These are phyloP conservation scores for Hypolimnas misippus DNA, from an alignment of 2,888 invertebrate species.

Conservation along the genomic window DNA sequence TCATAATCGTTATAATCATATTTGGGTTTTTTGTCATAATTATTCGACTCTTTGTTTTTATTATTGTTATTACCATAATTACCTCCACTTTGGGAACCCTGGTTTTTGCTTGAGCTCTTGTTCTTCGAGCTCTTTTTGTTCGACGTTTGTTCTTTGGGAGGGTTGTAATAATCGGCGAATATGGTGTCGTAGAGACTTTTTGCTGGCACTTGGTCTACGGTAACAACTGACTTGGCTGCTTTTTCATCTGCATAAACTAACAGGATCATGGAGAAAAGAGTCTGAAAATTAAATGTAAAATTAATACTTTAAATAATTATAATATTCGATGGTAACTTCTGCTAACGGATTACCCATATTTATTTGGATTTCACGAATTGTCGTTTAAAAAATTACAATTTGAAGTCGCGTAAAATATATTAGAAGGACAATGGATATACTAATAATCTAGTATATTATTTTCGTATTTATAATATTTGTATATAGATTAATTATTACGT, in stretches of 20 bases:
- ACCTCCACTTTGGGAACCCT: neutral
- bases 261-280: conserved; percentile 31
- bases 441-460: too few species aligned
- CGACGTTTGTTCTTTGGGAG: neutral
- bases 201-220: conserved; percentile 2
- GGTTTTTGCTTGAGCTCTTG: neutral
- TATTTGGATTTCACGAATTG: too few species aligned
- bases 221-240: neutral
- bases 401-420: too few species aligned
- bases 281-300: conserved; percentile 29
- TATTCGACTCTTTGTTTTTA: neutral
- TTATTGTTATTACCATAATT: too few species aligned
- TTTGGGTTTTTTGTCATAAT: neutral
- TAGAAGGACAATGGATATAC: too few species aligned
- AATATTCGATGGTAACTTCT: too few species aligned
- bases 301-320: neutral
- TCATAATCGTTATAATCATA: neutral
- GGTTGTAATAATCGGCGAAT: neutral
- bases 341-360: too few species aligned
- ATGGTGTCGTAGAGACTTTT: conserved; percentile 7
- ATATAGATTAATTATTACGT: too few species aligned
- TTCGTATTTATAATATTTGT: too few species aligned
- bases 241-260: conserved; percentile 19
- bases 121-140: neutral
- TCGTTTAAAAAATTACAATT: too few species aligned